Evolutionary conservation across 2,113 vertebrate species (phyloP).

Genomic region (Poicephalus gulielmi): DNA sequence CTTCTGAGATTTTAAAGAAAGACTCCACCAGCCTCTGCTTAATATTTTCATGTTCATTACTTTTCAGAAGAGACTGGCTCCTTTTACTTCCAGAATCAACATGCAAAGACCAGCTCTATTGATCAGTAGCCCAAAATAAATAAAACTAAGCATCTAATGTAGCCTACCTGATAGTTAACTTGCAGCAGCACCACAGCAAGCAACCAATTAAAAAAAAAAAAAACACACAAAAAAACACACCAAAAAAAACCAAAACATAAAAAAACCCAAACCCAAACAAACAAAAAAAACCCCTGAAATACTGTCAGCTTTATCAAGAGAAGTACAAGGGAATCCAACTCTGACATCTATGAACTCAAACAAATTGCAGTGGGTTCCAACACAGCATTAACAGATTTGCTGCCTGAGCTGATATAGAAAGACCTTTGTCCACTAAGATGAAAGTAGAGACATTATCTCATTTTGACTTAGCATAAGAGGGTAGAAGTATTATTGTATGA

Average conservation of each 20-base stretch:
- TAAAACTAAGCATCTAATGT: not conserved
- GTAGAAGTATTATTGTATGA: not conserved
- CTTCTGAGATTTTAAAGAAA: not conserved
- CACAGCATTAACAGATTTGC: not conserved
- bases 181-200: not conserved
- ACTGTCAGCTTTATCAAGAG: not conserved
- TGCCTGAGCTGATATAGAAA: not conserved
- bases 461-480: not conserved
- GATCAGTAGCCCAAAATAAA: not conserved
- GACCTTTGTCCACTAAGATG: not conserved
- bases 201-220: not conserved
- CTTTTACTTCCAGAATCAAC: not conserved
- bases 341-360: not conserved
- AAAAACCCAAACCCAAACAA: too few species aligned
- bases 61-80: not conserved
- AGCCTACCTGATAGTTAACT: not conserved
- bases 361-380: not conserved
- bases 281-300: not conserved
- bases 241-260: too few species aligned
- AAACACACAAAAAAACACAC: not conserved
- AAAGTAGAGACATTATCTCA: not conserved
- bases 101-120: not conserved
- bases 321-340: not conserved
- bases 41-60: not conserved
- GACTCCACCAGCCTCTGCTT: not conserved